phyloP scores from a whole-genome alignment of 2,113 vertebrate species.

The Apus apus region DNA sequence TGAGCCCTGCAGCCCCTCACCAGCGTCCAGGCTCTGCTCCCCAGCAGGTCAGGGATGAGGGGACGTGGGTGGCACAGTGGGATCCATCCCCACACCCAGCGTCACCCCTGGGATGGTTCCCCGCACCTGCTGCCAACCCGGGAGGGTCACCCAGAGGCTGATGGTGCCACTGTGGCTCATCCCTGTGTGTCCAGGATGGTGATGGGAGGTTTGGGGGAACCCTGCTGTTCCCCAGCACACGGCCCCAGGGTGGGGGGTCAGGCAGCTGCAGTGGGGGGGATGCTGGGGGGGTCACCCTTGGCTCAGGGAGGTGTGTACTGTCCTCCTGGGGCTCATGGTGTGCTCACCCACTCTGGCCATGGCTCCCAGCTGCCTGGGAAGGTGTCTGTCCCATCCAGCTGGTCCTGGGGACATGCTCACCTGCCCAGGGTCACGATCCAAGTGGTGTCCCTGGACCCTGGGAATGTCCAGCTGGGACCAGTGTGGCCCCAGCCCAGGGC shows the following conservation, averaged over 20 bases:
- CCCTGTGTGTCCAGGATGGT: accelerated
- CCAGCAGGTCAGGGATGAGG: not conserved
- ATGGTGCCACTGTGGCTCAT: accelerated
- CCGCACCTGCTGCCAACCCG: not conserved
- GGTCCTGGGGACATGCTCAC: not conserved
- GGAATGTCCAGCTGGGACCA: not conserved
- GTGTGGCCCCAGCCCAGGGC: accelerated
- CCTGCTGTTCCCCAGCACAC: accelerated
- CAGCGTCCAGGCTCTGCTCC: not conserved
- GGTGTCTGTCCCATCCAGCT: not conserved
- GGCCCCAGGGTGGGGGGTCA: not conserved
- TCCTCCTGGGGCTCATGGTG: not conserved
- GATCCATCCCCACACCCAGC: accelerated
- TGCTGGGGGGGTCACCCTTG: not conserved
- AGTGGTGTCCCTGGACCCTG: not conserved
- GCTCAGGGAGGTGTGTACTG: not conserved
- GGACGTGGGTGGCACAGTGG: not conserved
- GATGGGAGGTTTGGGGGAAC: not conserved
- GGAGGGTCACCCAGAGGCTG: not conserved
- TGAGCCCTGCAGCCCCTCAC: not conserved
- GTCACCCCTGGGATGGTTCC: not conserved
- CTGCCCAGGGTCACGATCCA: accelerated
- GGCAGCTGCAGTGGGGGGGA: not conserved
- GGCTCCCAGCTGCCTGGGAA: not conserved
- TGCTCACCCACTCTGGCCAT: accelerated